Base-by-base conservation (phyloP, 23 tunicate species). In the Trididemnum nubilum region DNA sequence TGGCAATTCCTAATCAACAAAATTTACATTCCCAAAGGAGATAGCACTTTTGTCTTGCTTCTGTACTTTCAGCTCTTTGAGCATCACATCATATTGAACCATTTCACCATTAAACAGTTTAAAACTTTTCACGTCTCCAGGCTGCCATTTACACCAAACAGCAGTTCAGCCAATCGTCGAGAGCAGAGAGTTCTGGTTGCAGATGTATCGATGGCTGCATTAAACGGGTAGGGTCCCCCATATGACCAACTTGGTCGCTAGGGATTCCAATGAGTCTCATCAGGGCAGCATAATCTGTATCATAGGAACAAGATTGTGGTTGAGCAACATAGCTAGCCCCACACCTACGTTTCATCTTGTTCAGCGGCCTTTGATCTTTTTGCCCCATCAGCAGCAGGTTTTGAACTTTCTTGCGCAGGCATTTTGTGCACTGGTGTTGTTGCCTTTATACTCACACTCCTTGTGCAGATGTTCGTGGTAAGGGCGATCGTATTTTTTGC, bases 1-100 rank as follows among this genome's bases (percentile, higher is more conserved):
- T n/a, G 67, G 67, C 29, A 61, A 22, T 61, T 61, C 67, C n/a
- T 61, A 26, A 61, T 61, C 67, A 25, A 61, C 26, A 61, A 61
- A 61, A 61, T 61, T 22, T 61, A 61, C 25, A 4, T 44, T 15
- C 15, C 54, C 15, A 9, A 44, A 44, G 12, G 9, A 7, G 12
- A 44, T 15, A 7, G 54, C 15, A 15, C 15, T 15, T 7, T 15
- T 15, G 15, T 44, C 15, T 7, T 7, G 9, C 15, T 44, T 44
- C 15, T 44, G 12, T 9, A 44, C 12, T 15, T 44, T 15, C 54
- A 44, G 15, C 54, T 44, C 54, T 44, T 15, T 9, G 12, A 15
- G 9, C 54, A 44, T 44, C 15, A 44, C 54, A 9, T 44, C 15
- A 15, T 44, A 44, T 9, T 44, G 9, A 15, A 15, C 54, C 15